Evolutionary conservation across 2,888 invertebrate genomes (phyloP).

Genomic region (Drosophila atripex): DNA sequence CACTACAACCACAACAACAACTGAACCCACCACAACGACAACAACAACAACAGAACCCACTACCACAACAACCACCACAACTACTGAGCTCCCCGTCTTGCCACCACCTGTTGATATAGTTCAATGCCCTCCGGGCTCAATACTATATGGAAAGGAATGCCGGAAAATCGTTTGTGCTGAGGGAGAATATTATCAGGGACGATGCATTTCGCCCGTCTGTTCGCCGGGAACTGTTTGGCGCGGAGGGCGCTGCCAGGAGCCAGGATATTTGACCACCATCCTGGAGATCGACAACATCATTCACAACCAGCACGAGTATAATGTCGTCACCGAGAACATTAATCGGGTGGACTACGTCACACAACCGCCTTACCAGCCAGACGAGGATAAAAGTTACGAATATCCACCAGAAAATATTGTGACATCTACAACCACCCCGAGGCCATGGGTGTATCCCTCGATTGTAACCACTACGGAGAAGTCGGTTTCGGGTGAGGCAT

Average conservation of each 20-base stretch:
- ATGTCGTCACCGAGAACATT: slow-evolving; percentile 54
- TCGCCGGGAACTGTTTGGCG: slow-evolving; percentile 75
- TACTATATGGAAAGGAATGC: slow-evolving; percentile 59
- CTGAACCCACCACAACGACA: slow-evolving; percentile 11
- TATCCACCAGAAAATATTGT: slow-evolving; percentile 3
- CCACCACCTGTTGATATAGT: slow-evolving; percentile 14
- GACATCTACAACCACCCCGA: not conserved
- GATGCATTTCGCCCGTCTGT: slow-evolving; percentile 66
- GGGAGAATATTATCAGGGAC: slow-evolving; percentile 68
- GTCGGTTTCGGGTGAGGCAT: slow-evolving; percentile 5
- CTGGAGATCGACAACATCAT: slow-evolving; percentile 73
- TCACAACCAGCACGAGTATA: slow-evolving; percentile 54
- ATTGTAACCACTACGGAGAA: not conserved
- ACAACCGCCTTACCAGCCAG: slow-evolving; percentile 45
- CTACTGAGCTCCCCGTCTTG: slow-evolving; percentile 11
- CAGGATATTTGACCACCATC: slow-evolving; percentile 72
- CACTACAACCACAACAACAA: slow-evolving; percentile 7
- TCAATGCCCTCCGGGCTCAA: slow-evolving; percentile 67
- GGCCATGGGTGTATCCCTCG: slow-evolving; percentile 23
- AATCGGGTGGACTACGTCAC: slow-evolving; percentile 53
- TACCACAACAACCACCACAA: slow-evolving; percentile 33
- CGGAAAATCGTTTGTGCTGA: slow-evolving; percentile 67
- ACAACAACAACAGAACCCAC: slow-evolving; percentile 21
- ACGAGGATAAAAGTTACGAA: slow-evolving; percentile 22
- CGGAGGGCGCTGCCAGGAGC: slow-evolving; percentile 61